phyloP scores from a whole-genome alignment of 2,113 vertebrate species.

The Marcusenius ussheri region DNA sequence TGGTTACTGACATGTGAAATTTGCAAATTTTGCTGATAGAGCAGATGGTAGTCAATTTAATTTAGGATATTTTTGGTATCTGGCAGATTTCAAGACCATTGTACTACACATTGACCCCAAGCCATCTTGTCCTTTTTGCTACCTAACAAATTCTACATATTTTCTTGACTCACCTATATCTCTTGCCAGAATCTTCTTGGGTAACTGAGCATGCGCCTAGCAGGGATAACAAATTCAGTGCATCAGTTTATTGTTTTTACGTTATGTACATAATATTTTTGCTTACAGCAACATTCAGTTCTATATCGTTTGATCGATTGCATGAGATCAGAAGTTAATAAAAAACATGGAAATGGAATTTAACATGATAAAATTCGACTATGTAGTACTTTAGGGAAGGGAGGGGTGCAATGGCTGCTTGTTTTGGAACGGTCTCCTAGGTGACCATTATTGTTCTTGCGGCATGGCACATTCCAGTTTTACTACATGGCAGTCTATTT shows the following conservation, averaged over 20 bases:
- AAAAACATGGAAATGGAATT: background rate
- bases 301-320: background rate
- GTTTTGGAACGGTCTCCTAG: background rate
- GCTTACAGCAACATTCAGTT: background rate
- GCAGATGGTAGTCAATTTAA: background rate
- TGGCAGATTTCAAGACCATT: background rate
- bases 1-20: background rate
- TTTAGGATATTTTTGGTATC: background rate
- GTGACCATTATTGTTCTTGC: background rate
- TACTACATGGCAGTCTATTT: background rate
- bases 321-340: background rate
- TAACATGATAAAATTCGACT: background rate
- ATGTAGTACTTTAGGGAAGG: background rate
- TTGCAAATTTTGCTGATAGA: background rate
- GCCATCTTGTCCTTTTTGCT: background rate
- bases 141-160: background rate
- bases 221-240: background rate
- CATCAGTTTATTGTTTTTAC: background rate
- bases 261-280: background rate
- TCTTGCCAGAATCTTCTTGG: background rate
- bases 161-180: background rate
- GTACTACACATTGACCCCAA: background rate
- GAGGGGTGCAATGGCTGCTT: background rate
- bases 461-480: background rate
- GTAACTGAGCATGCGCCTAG: background rate